Percentiles rank a stretch among this genome's conserved stretches.
These are phyloP conservation scores for Orbicella faveolata DNA, from an alignment of 64 coral and sea anemone species.

Conservation along the genomic window DNA sequence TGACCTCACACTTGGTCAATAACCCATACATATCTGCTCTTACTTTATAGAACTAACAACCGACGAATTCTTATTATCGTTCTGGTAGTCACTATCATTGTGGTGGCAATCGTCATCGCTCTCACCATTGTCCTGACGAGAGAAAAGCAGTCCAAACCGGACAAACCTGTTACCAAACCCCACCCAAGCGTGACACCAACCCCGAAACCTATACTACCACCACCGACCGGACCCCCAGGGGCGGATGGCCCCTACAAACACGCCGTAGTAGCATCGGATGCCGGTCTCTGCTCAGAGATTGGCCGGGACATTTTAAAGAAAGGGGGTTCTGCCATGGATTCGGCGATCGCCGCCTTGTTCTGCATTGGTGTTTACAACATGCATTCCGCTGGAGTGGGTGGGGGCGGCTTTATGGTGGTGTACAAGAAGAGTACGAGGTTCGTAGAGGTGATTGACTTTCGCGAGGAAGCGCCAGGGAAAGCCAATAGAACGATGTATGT, in stretches of 20 bases:
- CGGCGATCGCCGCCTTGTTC: constrained; percentile 72
- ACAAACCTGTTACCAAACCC: too few species aligned
- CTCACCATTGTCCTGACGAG: constrained; percentile 18
- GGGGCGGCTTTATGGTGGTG: constrained; percentile 90
- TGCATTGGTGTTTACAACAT: constrained; percentile 91
- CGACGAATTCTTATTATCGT: neutral
- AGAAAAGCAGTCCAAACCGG: constrained; percentile 1
- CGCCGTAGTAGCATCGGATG: constrained; percentile 77
- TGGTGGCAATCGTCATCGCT: constrained; percentile 22
- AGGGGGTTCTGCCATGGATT: constrained; percentile 71
- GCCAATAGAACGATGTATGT: constrained; percentile 79
- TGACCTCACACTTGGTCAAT: too few species aligned
- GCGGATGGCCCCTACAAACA: constrained; percentile 78
- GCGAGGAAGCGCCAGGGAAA: constrained; percentile 80
- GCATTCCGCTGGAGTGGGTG: constrained; percentile 92
- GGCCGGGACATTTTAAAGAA: constrained; percentile 85
- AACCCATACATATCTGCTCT: neutral
- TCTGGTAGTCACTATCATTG: neutral
- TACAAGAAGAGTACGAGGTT: constrained; percentile 70
- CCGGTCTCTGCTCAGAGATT: constrained; percentile 80
- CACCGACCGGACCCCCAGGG: constrained; percentile 63
- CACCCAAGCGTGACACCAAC: neutral
- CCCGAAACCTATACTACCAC: constrained; percentile 15
- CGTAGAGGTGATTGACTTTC: constrained; percentile 87
- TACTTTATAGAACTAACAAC: neutral